A percentile compares a stretch with the other conserved stretches of the same genome.
phyloP scores from a whole-genome alignment of 2,113 vertebrate genomes.

The Sinocyclocheilus anshuiensis region DNA sequence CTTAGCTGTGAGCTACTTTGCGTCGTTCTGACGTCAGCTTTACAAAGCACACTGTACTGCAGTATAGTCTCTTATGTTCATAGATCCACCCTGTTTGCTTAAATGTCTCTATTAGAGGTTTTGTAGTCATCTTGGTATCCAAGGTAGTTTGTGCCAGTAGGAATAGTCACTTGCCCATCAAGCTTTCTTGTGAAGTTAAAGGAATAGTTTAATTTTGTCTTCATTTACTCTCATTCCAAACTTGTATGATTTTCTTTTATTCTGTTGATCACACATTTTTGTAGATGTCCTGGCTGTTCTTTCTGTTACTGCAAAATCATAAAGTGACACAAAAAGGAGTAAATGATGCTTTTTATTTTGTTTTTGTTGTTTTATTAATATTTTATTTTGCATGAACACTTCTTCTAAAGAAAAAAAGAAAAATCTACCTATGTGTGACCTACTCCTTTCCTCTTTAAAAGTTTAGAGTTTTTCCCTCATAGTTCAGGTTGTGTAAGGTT shows the following conservation, averaged over 20 bases:
- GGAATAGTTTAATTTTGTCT: neutral
- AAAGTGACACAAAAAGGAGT: neutral
- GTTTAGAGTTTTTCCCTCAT: no score
- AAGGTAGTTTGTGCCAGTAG: neutral
- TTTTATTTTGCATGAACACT: no score
- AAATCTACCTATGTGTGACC: no score
- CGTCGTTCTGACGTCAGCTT: neutral
- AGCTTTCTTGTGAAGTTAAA: neutral
- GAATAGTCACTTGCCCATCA: neutral
- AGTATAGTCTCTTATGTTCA: conserved; percentile 5
- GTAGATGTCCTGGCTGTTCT: neutral
- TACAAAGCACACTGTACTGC: neutral
- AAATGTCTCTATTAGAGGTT: neutral
- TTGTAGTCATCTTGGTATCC: neutral
- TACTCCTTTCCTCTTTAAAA: neutral
- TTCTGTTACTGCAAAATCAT: neutral
- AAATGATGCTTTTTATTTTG: neutral
- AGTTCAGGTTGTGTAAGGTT: neutral
- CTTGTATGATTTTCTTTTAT: neutral
- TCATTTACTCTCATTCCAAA: neutral
- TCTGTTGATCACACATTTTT: neutral
- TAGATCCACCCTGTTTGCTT: conserved; percentile 25
- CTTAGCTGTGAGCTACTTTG: conserved; percentile 35
- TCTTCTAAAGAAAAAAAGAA: no score
- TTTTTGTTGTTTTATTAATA: no score